phyloP scores from a whole-genome alignment of 2,797 vertebrate species.

The Poeciliopsis turneri region DNA sequence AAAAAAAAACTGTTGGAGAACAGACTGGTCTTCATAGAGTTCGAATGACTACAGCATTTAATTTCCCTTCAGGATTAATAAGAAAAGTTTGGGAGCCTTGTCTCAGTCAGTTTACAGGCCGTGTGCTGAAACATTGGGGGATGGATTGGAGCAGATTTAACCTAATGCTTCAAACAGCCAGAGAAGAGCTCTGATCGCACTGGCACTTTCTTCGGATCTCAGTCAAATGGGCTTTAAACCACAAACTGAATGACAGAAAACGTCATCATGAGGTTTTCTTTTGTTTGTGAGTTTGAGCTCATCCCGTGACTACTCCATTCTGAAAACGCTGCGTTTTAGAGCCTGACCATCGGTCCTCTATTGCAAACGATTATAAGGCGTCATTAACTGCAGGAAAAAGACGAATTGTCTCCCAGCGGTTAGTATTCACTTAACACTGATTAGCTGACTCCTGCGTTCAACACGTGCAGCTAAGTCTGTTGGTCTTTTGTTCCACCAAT shows the following conservation, averaged over 20 bases:
- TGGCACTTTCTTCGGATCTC: not conserved
- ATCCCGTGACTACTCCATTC: not conserved
- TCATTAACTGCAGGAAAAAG: not conserved
- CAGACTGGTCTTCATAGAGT: not conserved
- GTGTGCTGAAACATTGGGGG: not conserved
- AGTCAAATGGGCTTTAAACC: not conserved
- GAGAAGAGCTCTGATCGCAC: not conserved
- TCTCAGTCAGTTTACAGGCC: not conserved
- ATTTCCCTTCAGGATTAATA: not conserved
- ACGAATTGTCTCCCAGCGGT: not conserved
- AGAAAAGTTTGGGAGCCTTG: not conserved
- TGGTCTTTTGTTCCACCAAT: not conserved
- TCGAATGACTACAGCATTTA: not conserved
- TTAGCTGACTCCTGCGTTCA: not conserved
- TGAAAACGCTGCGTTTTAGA: not conserved
- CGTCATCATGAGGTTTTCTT: not conserved
- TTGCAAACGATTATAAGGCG: not conserved
- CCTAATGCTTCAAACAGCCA: not conserved
- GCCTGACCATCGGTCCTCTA: not conserved
- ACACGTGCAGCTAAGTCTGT: not conserved
- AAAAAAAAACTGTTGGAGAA: not conserved
- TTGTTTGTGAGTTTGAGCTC: not conserved
- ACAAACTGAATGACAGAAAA: not conserved
- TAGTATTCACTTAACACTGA: not conserved
- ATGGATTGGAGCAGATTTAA: not conserved